phyloP scores from a whole-genome alignment of 2,797 vertebrate species.

The Lycodopsis pacificus region DNA sequence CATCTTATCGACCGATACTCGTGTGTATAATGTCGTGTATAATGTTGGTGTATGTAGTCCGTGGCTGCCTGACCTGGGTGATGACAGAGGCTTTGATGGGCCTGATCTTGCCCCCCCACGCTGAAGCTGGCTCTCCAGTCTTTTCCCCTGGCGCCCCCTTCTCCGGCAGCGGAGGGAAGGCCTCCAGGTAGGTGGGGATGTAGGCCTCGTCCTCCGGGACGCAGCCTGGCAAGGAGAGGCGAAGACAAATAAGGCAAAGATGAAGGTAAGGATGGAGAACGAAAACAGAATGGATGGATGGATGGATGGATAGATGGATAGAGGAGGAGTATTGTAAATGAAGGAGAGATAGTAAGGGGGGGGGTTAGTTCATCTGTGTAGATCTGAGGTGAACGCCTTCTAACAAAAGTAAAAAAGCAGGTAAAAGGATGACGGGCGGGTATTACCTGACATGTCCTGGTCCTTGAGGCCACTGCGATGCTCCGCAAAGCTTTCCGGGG shows the following conservation, averaged over 20 bases:
- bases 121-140: slow-evolving; percentile 77
- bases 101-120: slow-evolving; percentile 85
- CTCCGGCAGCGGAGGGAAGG: slow-evolving; percentile 86
- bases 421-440: not conserved
- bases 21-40: too few relatives aligned
- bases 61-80: slow-evolving; percentile 82
- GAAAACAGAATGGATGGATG: slow-evolving; percentile 8
- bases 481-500: slow-evolving; percentile 88
- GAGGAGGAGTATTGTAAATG: not conserved
- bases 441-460: slow-evolving; percentile 81
- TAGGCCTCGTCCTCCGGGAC: slow-evolving; percentile 86
- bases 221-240: slow-evolving; percentile 76
- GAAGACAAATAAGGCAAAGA: slow-evolving; percentile 14
- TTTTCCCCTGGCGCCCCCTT: slow-evolving; percentile 84
- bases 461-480: slow-evolving; percentile 85
- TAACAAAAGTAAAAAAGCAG: not conserved
- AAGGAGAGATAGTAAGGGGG: not conserved
- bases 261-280: not conserved
- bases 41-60: not conserved
- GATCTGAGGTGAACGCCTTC: not conserved
- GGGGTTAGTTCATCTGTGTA: not conserved
- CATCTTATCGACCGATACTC: not conserved
- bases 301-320: not conserved
- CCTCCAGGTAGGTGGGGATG: slow-evolving; percentile 86
- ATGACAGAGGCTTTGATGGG: slow-evolving; percentile 86